Evolutionary conservation across 1,140 invertebrate genomes (phyloP), one percentile per base, ranked within the genome.

Genomic region (Rhynchophorus ferrugineus): DNA sequence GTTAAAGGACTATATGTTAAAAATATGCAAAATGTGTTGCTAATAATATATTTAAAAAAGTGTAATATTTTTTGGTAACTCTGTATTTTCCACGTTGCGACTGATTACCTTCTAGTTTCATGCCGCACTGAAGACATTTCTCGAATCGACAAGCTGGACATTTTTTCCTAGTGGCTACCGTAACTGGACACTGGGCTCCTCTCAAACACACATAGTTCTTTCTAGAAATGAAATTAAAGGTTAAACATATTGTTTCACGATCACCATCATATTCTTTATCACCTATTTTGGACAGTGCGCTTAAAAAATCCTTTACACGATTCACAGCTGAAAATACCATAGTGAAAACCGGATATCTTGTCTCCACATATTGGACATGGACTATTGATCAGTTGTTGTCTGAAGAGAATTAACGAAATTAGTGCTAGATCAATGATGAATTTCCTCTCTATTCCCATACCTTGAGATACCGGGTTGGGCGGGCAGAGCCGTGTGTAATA

Each of bases 291-390:
- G 3, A 98, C 95, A 35, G 93, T 98, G 54, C 95, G 79, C 71
- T 98, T 97, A 74, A 98, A 98, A 72, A 98, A 98, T 2, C 95
- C 95, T 75, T 98, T 98, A 69, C 87, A 98, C 8, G 89, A 94
- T 68, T 98, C 94, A 73, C 94, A 98, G 8, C 91, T 94, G 71
- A 95, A 96, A 60, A 97, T 96, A 8, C 91, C 91, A 65, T 95
- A 95, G 69, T 95, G 91, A 70, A 94, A 94, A 8, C 92, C 92
- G 56, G 89, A 92, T 59, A 95, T 94, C 69, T 93, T 91, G 69
- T 96, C 92, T 0, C 91, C 91, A 66, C 92, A 96, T 46, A 96
- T 93, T 6, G 91, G 91, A 72, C 92, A 96, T 0, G 91, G 91
- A 60, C 90, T 93, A 66, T 74, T 79, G 45, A 76, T 76, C 36